These are phyloP conservation scores for Acanthiza pusilla DNA, from an alignment of 2,797 vertebrate species.

Conservation along the genomic window DNA sequence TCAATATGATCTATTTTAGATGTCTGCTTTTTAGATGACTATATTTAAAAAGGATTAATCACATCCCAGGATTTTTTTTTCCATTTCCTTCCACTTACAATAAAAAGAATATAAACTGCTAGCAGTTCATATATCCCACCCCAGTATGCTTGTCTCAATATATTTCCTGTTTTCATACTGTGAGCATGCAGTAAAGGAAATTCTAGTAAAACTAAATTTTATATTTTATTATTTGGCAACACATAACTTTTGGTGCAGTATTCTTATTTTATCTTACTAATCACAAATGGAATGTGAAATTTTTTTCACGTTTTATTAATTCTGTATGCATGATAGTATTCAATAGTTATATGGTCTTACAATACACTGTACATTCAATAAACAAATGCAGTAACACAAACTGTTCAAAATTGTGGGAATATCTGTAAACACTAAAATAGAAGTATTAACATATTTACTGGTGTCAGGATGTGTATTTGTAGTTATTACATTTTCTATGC, in stretches of 20 bases:
- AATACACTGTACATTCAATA: not conserved
- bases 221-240: not conserved
- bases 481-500: not conserved
- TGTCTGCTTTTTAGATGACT: not conserved
- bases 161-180: not conserved
- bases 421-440: not conserved
- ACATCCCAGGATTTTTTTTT: not conserved
- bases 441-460: not conserved
- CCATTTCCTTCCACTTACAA: not conserved
- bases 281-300: not conserved
- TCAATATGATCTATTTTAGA: not conserved
- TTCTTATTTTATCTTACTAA: not conserved
- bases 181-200: not conserved
- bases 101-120: not conserved
- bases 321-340: not conserved
- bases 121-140: not conserved
- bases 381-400: not conserved
- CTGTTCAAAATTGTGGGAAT: not conserved
- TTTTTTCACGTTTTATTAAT: not conserved
- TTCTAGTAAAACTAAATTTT: not conserved
- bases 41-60: not conserved
- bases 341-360: not conserved
- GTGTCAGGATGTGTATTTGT: not conserved
- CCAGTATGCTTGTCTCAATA: not conserved
- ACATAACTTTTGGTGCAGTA: not conserved